phyloP scores from a whole-genome alignment of 2,797 vertebrate species.

The Poecilia velifera region DNA sequence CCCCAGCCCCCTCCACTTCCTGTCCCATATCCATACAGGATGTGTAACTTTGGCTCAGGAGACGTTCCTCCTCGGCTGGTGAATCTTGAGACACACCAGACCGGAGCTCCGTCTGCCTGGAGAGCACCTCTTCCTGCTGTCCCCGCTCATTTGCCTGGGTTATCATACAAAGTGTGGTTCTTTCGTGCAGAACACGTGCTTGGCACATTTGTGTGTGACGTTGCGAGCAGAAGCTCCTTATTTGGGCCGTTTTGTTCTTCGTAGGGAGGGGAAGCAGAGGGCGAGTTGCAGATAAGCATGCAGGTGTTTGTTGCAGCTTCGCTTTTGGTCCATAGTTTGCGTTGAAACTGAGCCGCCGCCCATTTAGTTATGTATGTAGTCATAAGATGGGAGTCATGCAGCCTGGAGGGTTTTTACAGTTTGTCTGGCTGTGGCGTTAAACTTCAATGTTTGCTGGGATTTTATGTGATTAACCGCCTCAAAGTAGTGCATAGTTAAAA shows the following conservation, averaged over 20 bases:
- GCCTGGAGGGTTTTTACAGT: neutral
- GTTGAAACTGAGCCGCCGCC: conserved; percentile 27
- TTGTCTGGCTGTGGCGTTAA: neutral
- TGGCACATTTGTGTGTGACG: conserved; percentile 33
- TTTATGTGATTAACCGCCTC: neutral
- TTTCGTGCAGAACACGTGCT: neutral
- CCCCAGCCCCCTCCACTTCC: conserved; percentile 36
- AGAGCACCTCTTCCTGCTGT: conserved; percentile 5
- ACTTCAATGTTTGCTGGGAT: neutral
- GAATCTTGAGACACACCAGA: neutral
- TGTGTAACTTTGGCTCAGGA: neutral
- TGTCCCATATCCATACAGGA: conserved; percentile 13
- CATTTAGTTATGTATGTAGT: conserved; percentile 38
- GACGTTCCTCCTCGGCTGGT: neutral
- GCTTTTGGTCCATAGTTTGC: conserved; percentile 18
- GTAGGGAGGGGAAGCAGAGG: conserved; percentile 18
- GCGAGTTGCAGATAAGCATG: conserved; percentile 17
- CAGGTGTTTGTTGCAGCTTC: neutral
- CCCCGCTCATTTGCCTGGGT: conserved; percentile 51
- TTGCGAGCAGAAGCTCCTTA: conserved; percentile 12
- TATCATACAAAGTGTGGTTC: conserved; percentile 28
- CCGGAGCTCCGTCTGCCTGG: neutral
- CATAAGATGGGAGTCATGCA: conserved; percentile 12
- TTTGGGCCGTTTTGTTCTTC: conserved; percentile 14
- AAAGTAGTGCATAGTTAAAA: neutral